Conservation (phyloP, 2,113 vertebrate genomes). For the Atrichornis clamosus region DNA sequence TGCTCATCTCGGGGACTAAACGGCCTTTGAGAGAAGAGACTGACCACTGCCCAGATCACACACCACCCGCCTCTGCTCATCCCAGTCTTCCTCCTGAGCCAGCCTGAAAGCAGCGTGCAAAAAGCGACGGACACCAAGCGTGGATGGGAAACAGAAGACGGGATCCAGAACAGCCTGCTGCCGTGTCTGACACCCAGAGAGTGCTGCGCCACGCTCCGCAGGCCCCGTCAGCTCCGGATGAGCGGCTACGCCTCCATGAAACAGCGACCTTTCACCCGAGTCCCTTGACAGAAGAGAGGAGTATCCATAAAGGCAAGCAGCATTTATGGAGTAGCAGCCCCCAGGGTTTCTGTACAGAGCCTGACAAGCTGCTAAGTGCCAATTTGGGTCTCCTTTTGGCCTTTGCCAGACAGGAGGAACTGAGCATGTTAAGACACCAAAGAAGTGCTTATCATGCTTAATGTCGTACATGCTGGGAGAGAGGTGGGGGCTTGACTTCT, state of each 20-base stretch:
- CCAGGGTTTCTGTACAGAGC: background rate
- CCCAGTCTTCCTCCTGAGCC: background rate
- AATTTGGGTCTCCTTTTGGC: background rate
- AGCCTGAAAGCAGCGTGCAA: background rate
- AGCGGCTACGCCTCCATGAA: background rate
- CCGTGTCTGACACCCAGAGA: background rate
- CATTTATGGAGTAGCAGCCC: background rate
- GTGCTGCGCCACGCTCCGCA: rapidly evolving
- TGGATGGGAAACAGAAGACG: background rate
- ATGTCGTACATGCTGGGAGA: rapidly evolving
- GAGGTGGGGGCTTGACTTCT: background rate
- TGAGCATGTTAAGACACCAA: background rate
- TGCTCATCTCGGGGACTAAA: background rate
- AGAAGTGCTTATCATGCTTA: background rate
- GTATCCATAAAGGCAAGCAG: background rate
- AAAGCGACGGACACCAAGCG: background rate
- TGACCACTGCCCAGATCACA: background rate
- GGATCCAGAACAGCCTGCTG: background rate
- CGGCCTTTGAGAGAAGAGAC: background rate
- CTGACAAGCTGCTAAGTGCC: background rate
- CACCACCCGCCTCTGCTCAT: background rate
- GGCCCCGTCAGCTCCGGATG: background rate
- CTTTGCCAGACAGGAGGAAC: background rate
- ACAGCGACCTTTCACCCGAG: background rate
- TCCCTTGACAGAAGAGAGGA: background rate